Base-by-base conservation (phyloP, 2,113 vertebrate genomes). In the Willisornis vidua region DNA sequence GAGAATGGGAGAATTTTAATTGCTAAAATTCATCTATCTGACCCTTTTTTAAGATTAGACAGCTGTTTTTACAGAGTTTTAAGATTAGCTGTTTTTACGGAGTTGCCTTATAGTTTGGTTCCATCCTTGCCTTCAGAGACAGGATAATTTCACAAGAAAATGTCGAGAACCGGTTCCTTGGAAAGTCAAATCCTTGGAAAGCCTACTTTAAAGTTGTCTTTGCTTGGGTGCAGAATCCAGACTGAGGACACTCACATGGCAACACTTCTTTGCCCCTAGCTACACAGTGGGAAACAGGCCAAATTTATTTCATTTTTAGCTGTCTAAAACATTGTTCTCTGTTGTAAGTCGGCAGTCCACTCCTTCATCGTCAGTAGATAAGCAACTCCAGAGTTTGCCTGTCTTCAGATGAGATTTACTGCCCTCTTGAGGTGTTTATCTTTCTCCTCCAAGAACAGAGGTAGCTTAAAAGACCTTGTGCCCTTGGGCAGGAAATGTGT, bases 321-420 rank as follows among this genome's bases (percentile, higher is more conserved):
- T 75, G 78, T 45, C 59, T 68, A 65, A 92, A 93, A 26, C 52
- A 46, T 4, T 71, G 20, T 24, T 77, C 24, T 35, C 29, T 59
- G 10, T 19, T 87, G 3, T 81, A 72, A 93, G 45, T 17, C 1
- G 1, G 49, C 91, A 87, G 90, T 65, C 52, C 48, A 51, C 68
- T 87, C 55, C 65, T 94, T 87, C 66, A 33, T 65, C 45, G 58
- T 58, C 75, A 79, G 82, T 19, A 93, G 74, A 68, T 76, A 93
- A 93, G 31, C 49, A 90, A 19, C 74, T 95, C 78, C 85, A 93
- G 90, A 74, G 43, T 74, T 29, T 63, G 59, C 43, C 33, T 95
- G 88, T 95, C 88, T 90, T 93, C 95, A 90, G 59, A 43, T 51
- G 86, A 95, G 79, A 93, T 97, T 97, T 96, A 93, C 83, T 95